These are phyloP conservation scores for honey bee (Apis mellifera) DNA, from an alignment of 1,140 invertebrate species.

Conservation along the genomic window Amel_HAv3.1 CM009934.2:10105001-10105500, in stretches of 20 bases:
- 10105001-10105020: neutral
- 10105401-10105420: constrained; percentile 35
- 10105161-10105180: constrained; percentile 67
- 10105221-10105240: constrained; percentile 76
- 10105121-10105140: constrained; percentile 13
- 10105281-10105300: no score
- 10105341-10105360: neutral
- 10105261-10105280: neutral
- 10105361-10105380: constrained; percentile 34
- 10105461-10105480: no score
- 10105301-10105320: neutral
- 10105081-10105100: constrained; percentile 12
- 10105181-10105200: constrained; percentile 72
- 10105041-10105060: neutral
- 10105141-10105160: constrained; percentile 14
- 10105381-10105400: constrained; percentile 9
- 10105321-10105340: neutral
- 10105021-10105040: neutral
- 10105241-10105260: constrained; percentile 39
- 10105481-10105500: no score
- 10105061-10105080: neutral
- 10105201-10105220: constrained; percentile 62
- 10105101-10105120: neutral
- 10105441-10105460: neutral
- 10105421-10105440: constrained; percentile 44